Conservation (phyloP, 2,113 vertebrate species). For the Alosa alosa region DNA sequence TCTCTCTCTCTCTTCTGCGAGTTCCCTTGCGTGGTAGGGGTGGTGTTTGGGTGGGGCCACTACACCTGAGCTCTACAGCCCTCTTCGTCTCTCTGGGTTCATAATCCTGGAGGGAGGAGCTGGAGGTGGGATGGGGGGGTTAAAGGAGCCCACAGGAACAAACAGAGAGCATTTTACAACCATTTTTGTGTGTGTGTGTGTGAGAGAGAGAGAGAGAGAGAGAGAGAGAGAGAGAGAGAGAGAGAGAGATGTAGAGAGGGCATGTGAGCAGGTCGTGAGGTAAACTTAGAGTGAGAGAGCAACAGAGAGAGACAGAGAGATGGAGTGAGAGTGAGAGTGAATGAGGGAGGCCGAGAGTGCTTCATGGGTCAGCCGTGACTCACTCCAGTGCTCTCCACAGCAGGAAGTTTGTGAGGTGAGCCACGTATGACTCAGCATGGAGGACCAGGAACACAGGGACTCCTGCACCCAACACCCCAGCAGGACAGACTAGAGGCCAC, state of each 20-base stretch:
- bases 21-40: too few relatives aligned
- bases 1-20: not conserved
- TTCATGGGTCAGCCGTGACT: not conserved
- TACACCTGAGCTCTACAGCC: too few relatives aligned
- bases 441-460: not conserved
- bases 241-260: not conserved
- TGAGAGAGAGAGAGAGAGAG: not conserved
- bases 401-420: conserved; percentile 18
- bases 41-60: too few relatives aligned
- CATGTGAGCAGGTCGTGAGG: not conserved
- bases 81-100: too few relatives aligned
- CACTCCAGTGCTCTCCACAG: not conserved
- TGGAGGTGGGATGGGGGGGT: not conserved
- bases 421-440: not conserved
- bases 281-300: not conserved
- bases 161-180: not conserved
- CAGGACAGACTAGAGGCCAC: not conserved
- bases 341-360: conserved; percentile 7
- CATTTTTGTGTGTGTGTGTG: too few relatives aligned
- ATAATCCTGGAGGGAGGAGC: not conserved
- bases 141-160: not conserved
- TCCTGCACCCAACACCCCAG: not conserved
- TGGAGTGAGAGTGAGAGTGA: not conserved
- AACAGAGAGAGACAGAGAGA: not conserved
- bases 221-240: not conserved